Base-by-base conservation (phyloP, 2,797 vertebrate species). In the Acanthornis magna region DNA sequence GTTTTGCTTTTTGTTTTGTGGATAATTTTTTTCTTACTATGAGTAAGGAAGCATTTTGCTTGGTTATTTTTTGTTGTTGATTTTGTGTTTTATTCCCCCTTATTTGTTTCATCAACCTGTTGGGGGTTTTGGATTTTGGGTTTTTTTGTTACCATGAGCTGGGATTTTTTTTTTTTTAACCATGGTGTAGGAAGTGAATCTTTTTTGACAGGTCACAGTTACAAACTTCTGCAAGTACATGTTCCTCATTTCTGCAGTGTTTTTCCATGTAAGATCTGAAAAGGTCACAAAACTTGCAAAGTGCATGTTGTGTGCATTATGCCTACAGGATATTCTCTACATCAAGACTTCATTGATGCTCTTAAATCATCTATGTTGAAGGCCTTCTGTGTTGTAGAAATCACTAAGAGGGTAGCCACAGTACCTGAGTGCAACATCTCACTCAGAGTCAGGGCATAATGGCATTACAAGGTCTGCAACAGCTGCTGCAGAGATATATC, bases 401-500 rank as follows among this genome's bases (percentile, higher is more conserved):
- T 93, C 75, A 45, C 68, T 47, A 30, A 13, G 60, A 27, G 54
- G 72, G 7, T 32, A 51, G 43, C 70, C 91, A 68, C 51, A 50
- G 26, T 40, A 34, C 2, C 15, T 81, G 34, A 38, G 72, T 45
- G 48, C 53, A 73, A 55, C 34, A 50, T 83, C 93, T 85, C 29
- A 29, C 63, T 87, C 36, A 72, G 87, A 89, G 79, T 96, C 84
- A 92, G 80, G 79, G 66, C 70, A 75, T 91, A 91, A 96, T 91
- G 88, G 77, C 85, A 94, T 96, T 96, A 86, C 85, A 91, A 93
- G 93, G 91, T 76, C 86, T 92, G 85, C 82, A 95, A 93, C 95
- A 96, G 93, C 93, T 96, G 93, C 95, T 96, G 91, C 80, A 89
- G 85, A 89, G 91, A 95, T 87, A 63, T 72, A 94, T 94, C 85